Evolutionary conservation across 1,140 invertebrate species (phyloP).

Genomic region (Riptortus pedestris): DNA sequence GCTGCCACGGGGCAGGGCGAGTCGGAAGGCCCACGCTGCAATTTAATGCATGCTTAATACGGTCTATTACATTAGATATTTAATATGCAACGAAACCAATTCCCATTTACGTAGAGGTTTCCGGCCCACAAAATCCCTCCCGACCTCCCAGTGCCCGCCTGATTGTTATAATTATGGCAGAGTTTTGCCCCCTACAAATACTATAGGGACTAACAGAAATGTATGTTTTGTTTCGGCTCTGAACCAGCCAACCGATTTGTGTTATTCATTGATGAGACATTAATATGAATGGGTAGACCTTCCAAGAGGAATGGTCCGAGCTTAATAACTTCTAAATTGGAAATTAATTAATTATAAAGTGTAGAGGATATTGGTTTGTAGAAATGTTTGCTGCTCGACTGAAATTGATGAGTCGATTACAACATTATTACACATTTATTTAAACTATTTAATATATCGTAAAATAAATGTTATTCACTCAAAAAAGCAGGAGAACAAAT

Average conservation of each 20-base stretch:
- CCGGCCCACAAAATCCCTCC: neutral
- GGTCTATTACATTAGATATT: slow-evolving; percentile 19
- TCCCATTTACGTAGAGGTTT: neutral
- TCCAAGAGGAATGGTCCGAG: too few relatives aligned
- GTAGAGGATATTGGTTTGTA: neutral
- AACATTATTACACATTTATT: too few relatives aligned
- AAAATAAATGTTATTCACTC: too few relatives aligned
- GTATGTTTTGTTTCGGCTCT: neutral
- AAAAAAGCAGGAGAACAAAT: too few relatives aligned
- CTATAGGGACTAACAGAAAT: neutral
- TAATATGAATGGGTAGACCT: neutral
- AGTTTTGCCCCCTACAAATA: neutral
- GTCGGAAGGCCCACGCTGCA: neutral
- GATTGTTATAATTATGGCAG: slow-evolving; percentile 1
- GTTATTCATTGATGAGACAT: neutral
- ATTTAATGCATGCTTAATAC: slow-evolving; percentile 23
- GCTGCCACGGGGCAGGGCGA: neutral
- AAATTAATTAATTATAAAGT: neutral
- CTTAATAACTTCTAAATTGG: neutral
- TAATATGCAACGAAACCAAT: slow-evolving; percentile 19
- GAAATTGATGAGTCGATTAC: too few relatives aligned
- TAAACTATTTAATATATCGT: too few relatives aligned
- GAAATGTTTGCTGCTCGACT: too few relatives aligned
- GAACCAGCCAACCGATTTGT: neutral
- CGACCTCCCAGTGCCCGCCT: neutral